A percentile compares a stretch with the other conserved stretches of the same genome.
phyloP scores from a whole-genome alignment of 2,113 vertebrate species.

The Neofelis nebulosa region DNA sequence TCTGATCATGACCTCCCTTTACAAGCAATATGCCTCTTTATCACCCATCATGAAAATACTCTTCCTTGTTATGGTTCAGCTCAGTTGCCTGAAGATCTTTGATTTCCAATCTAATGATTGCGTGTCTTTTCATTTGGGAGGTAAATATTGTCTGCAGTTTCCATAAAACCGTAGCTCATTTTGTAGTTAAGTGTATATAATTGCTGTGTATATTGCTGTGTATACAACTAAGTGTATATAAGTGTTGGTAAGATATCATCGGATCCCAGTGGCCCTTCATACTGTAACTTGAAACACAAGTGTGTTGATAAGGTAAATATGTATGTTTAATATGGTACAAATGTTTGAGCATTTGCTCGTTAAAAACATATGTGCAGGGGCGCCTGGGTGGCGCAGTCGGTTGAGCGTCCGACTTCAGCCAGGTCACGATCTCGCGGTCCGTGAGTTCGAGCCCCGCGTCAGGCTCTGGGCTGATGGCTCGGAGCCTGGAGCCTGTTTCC shows the following conservation, averaged over 20 bases:
- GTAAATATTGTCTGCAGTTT: no score
- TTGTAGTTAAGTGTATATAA: fast-evolving
- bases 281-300: neutral
- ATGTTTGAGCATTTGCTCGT: no score
- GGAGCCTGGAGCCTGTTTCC: no score
- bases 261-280: no score
- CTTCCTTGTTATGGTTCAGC: fast-evolving
- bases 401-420: no score
- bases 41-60: fast-evolving
- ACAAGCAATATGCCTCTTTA: neutral
- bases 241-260: no score
- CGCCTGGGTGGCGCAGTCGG: no score
- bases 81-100: neutral
- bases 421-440: no score
- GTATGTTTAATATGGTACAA: neutral
- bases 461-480: no score
- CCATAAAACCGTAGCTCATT: neutral
- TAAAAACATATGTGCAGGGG: neutral
- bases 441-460: no score
- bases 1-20: neutral
- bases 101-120: fast-evolving
- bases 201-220: neutral
- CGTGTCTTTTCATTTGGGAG: neutral
- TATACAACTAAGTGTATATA: fast-evolving
- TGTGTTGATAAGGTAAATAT: neutral